phyloP scores from a whole-genome alignment of 1,140 invertebrate genomes.

The Tetraneura akinire region DNA sequence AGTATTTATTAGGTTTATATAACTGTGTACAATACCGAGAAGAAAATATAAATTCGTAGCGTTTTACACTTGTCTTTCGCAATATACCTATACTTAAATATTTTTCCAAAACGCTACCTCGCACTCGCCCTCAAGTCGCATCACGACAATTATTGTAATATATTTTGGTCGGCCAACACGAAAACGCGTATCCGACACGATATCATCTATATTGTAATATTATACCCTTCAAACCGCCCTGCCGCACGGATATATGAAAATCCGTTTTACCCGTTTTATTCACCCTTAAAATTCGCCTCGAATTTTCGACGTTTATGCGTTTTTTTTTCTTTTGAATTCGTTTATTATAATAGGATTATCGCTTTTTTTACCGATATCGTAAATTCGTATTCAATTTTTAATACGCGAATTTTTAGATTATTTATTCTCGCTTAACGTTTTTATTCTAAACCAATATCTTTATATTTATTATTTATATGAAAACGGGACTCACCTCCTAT shows the following conservation, averaged over 20 bases:
- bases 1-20: too few relatives aligned
- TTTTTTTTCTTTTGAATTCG: too few relatives aligned
- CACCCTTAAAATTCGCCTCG: not conserved
- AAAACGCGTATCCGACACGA: constrained; percentile 36
- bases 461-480: not conserved
- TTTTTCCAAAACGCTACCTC: constrained; percentile 5
- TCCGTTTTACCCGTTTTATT: constrained; percentile 5
- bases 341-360: too few relatives aligned
- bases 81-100: too few relatives aligned
- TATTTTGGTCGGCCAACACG: constrained; percentile 15
- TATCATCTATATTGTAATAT: not conserved
- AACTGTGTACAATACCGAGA: too few relatives aligned
- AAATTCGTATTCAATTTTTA: too few relatives aligned
- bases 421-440: too few relatives aligned
- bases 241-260: not conserved
- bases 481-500: constrained; percentile 78
- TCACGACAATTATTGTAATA: constrained; percentile 1
- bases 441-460: too few relatives aligned
- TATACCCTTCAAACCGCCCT: not conserved
- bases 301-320: not conserved
- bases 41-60: not conserved
- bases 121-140: not conserved
- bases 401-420: too few relatives aligned
- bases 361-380: too few relatives aligned
- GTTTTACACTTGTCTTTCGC: constrained; percentile 39